Base-by-base conservation (phyloP, 2,888 invertebrate genomes). In the Athripsodes cinereus region DNA sequence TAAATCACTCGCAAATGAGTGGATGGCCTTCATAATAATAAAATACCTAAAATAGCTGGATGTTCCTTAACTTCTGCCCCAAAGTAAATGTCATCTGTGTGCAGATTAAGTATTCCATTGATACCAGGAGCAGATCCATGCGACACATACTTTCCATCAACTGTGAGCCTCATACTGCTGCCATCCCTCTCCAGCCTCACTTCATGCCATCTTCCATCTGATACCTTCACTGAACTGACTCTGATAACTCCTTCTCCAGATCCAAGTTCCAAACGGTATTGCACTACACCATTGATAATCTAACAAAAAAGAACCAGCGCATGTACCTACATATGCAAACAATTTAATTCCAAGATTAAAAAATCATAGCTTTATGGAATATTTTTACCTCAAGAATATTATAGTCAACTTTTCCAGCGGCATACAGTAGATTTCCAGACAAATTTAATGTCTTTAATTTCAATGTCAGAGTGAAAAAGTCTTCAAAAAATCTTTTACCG, bases 151-250 rank as follows among this genome's bases (percentile, higher is more conserved):
- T 80, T 82, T 11, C 84, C 82, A 68, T 90, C 90, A 0, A 91
- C 81, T 10, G 81, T 80, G 1, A 90, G 71, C 56, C 84, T 81
- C 0, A 88, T 88, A 66, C 81, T 83, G 67, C 86, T 88, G 6
- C 86, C 83, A 54, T 86, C 82, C 1, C 90, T 77, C 67, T 89
- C 88, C 20, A 92, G 73, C 55, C 82, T 80, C 22, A 86, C 80
- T 65, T 86, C 84, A 71, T 93, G 93, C 93, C 93, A 93, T 65
- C 84, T 81, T 3, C 92, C 92, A 69, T 93, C 92, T 22, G 88
- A 86, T n/a, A 92, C 81, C 67, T 83, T 83, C n/a, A 86, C 77
- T 58, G 86, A 85, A 26, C 86, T 83, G 0, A 88, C 85, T 52
- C 85, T 77, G 0, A 91, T 86, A 40, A 87, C 73, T 1, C 91